These are phyloP conservation scores for Crioceris asparagi DNA, from an alignment of 2,888 invertebrate genomes.

Conservation along the genomic window DNA sequence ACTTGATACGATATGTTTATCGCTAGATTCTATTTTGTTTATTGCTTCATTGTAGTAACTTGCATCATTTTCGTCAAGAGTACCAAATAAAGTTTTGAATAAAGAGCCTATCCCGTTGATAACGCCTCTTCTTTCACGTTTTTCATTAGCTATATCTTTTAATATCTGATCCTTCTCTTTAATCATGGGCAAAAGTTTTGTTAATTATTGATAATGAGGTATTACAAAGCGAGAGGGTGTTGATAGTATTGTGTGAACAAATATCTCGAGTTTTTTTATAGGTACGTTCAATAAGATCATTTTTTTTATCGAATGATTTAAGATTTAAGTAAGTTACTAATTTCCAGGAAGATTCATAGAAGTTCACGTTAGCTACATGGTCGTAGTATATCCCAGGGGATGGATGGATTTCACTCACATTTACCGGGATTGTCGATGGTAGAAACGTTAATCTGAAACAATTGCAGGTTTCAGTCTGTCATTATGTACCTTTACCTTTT, in stretches of 20 bases:
- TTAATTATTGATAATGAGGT: slow-evolving; percentile 4
- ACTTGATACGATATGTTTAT: slow-evolving; percentile 11
- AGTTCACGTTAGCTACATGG: slow-evolving; percentile 7
- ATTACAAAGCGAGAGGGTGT: slow-evolving; percentile 4
- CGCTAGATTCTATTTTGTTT: slow-evolving; percentile 9
- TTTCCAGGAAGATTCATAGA: slow-evolving; percentile 10
- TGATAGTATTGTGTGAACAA: slow-evolving; percentile 2
- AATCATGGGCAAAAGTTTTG: neutral
- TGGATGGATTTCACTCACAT: slow-evolving; percentile 1
- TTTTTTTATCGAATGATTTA: no score
- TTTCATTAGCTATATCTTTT: no score
- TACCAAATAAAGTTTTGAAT: slow-evolving; percentile 14
- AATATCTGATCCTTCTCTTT: no score
- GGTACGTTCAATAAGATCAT: no score
- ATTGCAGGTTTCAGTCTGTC: no score
- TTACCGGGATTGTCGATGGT: slow-evolving; percentile 15
- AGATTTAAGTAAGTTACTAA: slow-evolving; percentile 10
- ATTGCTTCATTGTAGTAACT: slow-evolving; percentile 12
- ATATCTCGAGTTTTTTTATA: slow-evolving; percentile 6
- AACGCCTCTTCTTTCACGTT: no score
- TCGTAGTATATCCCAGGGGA: no score
- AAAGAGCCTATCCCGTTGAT: slow-evolving; percentile 10
- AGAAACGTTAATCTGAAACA: no score
- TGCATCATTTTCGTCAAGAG: slow-evolving; percentile 15
- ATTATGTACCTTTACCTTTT: no score